Evolutionary conservation across 2,797 vertebrate genomes (phyloP), one percentile per base, ranked within the genome.

Genomic region (Mallotus villosus): DNA sequence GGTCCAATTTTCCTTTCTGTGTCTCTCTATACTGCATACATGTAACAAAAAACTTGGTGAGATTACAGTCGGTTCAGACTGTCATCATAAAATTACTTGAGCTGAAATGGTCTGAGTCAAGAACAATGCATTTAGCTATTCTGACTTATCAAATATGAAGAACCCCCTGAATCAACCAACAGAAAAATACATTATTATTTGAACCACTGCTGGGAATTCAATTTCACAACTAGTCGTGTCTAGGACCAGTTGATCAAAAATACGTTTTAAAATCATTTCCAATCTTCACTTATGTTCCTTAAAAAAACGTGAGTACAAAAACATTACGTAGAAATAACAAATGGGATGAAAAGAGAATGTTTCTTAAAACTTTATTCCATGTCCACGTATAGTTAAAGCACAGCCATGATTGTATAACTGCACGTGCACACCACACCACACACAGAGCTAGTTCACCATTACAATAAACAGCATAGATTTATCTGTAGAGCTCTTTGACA

Each of bases 151-250:
- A 34, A 8, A 34, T 14, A 46, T 46, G 41, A 46, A 12, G 34
- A 46, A 46, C 41, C 11, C 41, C 41, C 41, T 46, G 41, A 46
- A 46, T 46, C 41, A 46, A 46, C 8, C 41, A 46, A 46, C 11
- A 14, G 41, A n/a, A 37, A 59, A 61, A 41, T 7, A 46, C 24
- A 24, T 11, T 5, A 59, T 29, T 68, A 57, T 57, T 32, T 1
- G 32, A 32, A 5, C 58, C 64, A 63, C 53, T 63, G 37, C 29
- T 62, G 32, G 25, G 16, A 34, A 59, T 60, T 55, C 11, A 4
- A 64, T 72, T 68, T 76, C 53, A 58, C 22, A 75, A 71, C 61
- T 32, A 71, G 24, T 46, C 29, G 37, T 16, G 53, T 32, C 51
- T 5, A 51, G 12, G 27, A 70, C 63, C 34, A 62, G 8, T 7